Base-by-base conservation (phyloP, 2,797 vertebrate species). In the Cacajao melanocephalus region DNA sequence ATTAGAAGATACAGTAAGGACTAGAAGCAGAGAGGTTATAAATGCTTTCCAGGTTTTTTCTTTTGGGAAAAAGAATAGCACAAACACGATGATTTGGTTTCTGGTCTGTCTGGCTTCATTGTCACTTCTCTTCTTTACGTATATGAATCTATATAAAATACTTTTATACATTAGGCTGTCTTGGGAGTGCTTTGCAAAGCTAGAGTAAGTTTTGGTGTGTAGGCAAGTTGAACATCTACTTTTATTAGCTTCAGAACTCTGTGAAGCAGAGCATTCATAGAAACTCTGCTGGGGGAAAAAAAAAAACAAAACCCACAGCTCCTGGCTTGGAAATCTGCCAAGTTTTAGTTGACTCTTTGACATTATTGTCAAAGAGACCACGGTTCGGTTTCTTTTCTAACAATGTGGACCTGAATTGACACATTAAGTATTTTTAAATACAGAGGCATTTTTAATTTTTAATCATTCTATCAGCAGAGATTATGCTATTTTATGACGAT, bases 341-440 rank as follows among this genome's bases (percentile, higher is more conserved):
- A 11, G 4, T 50, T 58, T 44, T 20, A 5, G 12, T 1, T 41
- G 46, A 46, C 88, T 86, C 48, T 86, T 88, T 90, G 90, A 41
- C 11, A 22, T 96, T 83, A 82, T 41, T 70, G 91, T 86, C 90
- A 52, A 4, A 14, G 10, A 84, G 67, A 88, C 55, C 19, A 7
- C 11, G 5, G 81, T 30, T 3, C 0, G 0, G 10, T 46, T 93
- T 97, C 95, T 93, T 97, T 87, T 58, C 50, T 1, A 0, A 57
- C 26, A 79, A 55, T 50, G 33, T 22, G 1, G 0, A 98, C 86
- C 41, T 97, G 41, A 95, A 80, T 82, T 97, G 97, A 94, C 93
- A 95, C 30, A 96, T 24, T 94, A 94, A 93, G 39, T 90, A 88
- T 55, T 26, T 97, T 98, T 87, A 93, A 98, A 97, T 94, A 92